Percentiles rank a stretch among this genome's conserved stretches.
These are phyloP conservation scores for Oreochromis spilurus DNA, from an alignment of 2,113 vertebrate genomes.

Conservation along the genomic window DNA sequence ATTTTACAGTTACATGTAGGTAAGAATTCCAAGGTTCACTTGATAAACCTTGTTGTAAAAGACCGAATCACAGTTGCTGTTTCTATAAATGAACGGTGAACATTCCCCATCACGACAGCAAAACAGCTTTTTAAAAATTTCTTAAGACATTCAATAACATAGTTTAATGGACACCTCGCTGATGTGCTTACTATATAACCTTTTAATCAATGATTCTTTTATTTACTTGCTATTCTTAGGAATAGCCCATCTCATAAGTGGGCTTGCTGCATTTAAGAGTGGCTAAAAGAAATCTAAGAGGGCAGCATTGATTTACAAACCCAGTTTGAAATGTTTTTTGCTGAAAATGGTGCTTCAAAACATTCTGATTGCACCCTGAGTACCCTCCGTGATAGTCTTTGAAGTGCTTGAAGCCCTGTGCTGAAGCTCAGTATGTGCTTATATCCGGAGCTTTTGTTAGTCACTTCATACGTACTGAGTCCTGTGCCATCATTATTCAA, in stretches of 20 bases:
- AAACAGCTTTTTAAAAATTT: neutral
- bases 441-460: slow-evolving; percentile 56
- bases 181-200: neutral
- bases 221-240: neutral
- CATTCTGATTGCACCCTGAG: slow-evolving; percentile 46
- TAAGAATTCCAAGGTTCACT: neutral
- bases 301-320: slow-evolving; percentile 44
- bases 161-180: neutral
- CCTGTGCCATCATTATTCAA: slow-evolving; percentile 60
- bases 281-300: slow-evolving; percentile 44
- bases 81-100: neutral
- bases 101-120: neutral
- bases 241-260: slow-evolving; percentile 8
- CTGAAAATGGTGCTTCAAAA: slow-evolving; percentile 50
- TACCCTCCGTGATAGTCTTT: slow-evolving; percentile 49
- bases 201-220: neutral
- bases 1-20: neutral
- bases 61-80: neutral
- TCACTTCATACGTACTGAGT: slow-evolving; percentile 53
- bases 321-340: slow-evolving; percentile 29
- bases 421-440: slow-evolving; percentile 43
- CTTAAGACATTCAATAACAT: neutral
- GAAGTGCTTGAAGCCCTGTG: slow-evolving; percentile 41
- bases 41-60: neutral
- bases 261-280: slow-evolving; percentile 37